phyloP scores from a whole-genome alignment of 2,797 vertebrate species.

The Enoplosus armatus region DNA sequence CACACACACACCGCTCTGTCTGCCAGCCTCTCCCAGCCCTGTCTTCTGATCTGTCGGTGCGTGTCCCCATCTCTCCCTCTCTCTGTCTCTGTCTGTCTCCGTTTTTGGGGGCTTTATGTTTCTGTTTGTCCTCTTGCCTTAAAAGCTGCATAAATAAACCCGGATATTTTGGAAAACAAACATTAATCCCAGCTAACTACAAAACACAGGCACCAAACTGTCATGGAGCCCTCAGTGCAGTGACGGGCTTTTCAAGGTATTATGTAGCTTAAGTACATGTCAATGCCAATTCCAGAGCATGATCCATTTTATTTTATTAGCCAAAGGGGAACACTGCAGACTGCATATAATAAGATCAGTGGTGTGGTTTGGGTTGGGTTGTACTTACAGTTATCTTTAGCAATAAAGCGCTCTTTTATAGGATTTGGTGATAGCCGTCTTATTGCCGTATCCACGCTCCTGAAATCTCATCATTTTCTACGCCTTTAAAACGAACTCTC shows the following conservation, averaged over 20 bases:
- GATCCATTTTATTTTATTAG: constrained; percentile 48
- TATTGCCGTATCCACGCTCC: constrained; percentile 17
- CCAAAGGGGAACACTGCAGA: constrained; percentile 40
- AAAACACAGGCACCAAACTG: constrained; percentile 7
- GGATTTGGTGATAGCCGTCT: constrained; percentile 34
- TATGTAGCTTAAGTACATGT: constrained; percentile 25
- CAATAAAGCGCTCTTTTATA: constrained; percentile 47
- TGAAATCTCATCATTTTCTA: constrained; percentile 46
- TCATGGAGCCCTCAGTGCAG: neutral
- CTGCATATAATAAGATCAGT: constrained; percentile 56
- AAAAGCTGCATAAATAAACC: constrained; percentile 6
- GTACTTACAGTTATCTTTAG: constrained; percentile 56
- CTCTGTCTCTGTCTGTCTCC: constrained; percentile 14
- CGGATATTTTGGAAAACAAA: neutral
- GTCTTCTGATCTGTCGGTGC: constrained; percentile 54
- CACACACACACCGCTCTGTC: constrained; percentile 44
- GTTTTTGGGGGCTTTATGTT: neutral
- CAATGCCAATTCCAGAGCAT: constrained; percentile 32
- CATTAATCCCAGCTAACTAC: no score
- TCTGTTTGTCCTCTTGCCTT: neutral
- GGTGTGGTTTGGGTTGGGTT: constrained; percentile 20
- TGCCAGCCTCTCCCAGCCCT: constrained; percentile 49
- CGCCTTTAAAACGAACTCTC: constrained; percentile 37
- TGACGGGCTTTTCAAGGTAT: constrained; percentile 17
- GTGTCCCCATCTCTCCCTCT: constrained; percentile 14